Evolutionary conservation across 2,797 vertebrate genomes (phyloP).

Genomic region (Selene dorsalis): DNA sequence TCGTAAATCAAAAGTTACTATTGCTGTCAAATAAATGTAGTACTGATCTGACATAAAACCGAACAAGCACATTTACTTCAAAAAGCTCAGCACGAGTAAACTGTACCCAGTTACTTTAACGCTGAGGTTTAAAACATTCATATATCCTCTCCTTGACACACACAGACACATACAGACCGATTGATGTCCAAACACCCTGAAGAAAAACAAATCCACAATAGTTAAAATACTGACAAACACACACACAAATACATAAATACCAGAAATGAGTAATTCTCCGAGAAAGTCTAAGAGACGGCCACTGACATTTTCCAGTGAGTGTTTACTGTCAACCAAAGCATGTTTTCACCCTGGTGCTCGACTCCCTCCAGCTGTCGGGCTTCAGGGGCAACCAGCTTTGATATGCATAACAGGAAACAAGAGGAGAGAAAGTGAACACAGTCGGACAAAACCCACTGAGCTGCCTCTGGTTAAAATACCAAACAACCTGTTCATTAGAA

Average conservation of each 20-base stretch:
- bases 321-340: conserved; percentile 71
- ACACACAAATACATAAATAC: conserved; percentile 3
- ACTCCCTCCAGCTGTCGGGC: conserved; percentile 51
- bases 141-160: conserved; percentile 16
- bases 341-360: conserved; percentile 57
- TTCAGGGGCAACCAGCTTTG: conserved; percentile 17
- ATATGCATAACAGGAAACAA: conserved; percentile 40
- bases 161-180: conserved; percentile 4
- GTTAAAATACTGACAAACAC: conserved; percentile 4
- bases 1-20: neutral
- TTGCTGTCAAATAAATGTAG: neutral
- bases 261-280: conserved; percentile 6
- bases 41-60: too few species aligned
- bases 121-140: conserved; percentile 3
- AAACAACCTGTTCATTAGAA: neutral
- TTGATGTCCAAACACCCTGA: conserved; percentile 13
- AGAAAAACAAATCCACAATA: conserved; percentile 1
- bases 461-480: neutral
- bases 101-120: neutral
- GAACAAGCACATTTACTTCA: neutral
- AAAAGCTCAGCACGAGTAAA: neutral
- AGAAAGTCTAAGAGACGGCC: conserved; percentile 35
- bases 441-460: neutral
- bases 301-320: conserved; percentile 62
- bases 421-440: neutral